Base-by-base conservation (phyloP, 1,140 invertebrate species). In the Eueides isabella region DNA sequence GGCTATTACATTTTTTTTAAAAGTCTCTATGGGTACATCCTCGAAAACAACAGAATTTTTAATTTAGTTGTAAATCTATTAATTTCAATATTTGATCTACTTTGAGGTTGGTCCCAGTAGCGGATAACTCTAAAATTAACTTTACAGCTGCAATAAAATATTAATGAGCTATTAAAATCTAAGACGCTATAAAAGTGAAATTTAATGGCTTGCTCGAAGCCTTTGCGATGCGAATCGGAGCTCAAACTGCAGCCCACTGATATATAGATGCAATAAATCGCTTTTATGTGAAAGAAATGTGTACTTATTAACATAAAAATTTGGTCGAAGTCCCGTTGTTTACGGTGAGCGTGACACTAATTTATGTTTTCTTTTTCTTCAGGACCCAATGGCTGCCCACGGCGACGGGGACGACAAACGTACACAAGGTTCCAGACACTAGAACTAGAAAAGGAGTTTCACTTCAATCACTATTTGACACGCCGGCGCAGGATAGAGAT, bases 401-500 rank as follows among this genome's bases (percentile, higher is more conserved):
- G 98, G 85, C 96, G 98, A 85, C 95, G 98, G 83, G 98, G 98
- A 65, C 95, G 98, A 73, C 98, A 99, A 93, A 99, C 98, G 3
- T 99, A 99, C 95, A 99, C 98, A 72, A 96, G 98, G 81, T 98
- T 98, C 94, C 98, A 98, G 92, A 98, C 98, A 1, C 93, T 98
- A 87, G 98, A 98, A 90, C 95, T 98, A 89, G 98, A 99, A 93
- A 99, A 99, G 93, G 98, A 99, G 94, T 99, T 99, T 93, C 98
- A 99, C 92, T 99, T 98, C 94, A 99, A 99, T 93, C 98, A 99
- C 85, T 99, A 99, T 94, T 95, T 99, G 89, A 99, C 98, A 80
- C 95, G 98, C 87, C 95, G 98, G 90, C 96, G 98, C 89, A 96
- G 98, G 94, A 99, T 99, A 94, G 98, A 99, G 93, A 99, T 99